Conservation (phyloP, 2,113 vertebrate species). For the Phycodurus eques region DNA sequence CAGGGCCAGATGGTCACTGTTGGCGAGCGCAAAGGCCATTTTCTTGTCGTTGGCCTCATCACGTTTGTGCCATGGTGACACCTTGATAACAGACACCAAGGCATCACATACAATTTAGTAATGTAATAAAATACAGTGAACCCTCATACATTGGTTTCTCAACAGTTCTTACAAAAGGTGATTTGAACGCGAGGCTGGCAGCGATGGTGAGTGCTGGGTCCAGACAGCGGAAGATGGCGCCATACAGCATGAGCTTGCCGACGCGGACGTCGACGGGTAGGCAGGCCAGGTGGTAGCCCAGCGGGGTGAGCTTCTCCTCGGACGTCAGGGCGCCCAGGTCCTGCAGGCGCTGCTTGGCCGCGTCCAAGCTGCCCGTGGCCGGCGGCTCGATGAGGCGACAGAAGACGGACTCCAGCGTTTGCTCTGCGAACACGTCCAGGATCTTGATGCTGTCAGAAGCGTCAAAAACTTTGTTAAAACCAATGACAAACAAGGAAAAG, state of each 20-base stretch:
- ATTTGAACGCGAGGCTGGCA: conserved; percentile 93
- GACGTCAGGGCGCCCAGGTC: conserved; percentile 87
- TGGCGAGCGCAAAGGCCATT: conserved; percentile 84
- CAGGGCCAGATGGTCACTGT: conserved; percentile 92
- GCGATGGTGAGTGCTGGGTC: conserved; percentile 95
- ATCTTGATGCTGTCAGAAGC: conserved; percentile 85
- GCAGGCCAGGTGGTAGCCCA: conserved; percentile 94
- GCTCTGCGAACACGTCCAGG: conserved; percentile 86
- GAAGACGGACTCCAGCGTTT: conserved; percentile 82
- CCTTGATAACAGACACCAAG: conserved; percentile 18
- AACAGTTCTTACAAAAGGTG: conserved; percentile 87
- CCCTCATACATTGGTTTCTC: background rate
- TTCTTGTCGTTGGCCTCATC: conserved; percentile 94
- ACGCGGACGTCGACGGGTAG: conserved; percentile 96
- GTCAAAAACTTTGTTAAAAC: background rate
- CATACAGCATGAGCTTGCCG: conserved; percentile 95
- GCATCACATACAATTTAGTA: background rate
- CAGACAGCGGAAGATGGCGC: conserved; percentile 95
- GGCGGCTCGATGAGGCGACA: conserved; percentile 90
- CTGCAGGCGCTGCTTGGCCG: conserved; percentile 85
- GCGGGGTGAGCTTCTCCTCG: conserved; percentile 87
- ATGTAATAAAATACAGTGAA: background rate
- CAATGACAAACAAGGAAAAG: background rate
- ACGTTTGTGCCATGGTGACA: conserved; percentile 91
- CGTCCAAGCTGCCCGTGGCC: conserved; percentile 72